Evolutionary conservation across 2,113 vertebrate genomes (phyloP).

Genomic region (Tursiops truncatus): DNA sequence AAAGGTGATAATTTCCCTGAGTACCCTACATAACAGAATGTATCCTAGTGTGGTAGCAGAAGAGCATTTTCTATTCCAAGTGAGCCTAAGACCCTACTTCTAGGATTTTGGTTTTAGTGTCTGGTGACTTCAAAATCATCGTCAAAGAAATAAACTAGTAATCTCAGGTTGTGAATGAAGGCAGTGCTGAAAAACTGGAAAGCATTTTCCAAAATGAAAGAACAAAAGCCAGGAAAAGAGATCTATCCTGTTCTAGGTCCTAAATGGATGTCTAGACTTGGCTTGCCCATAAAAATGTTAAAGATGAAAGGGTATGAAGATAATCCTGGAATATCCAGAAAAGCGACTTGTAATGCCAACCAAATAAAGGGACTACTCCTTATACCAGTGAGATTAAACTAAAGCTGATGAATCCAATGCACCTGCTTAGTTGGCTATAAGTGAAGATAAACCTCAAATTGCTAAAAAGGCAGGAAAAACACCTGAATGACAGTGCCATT

Average conservation of each 20-base stretch:
- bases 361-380: neutral
- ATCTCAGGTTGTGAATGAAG: neutral
- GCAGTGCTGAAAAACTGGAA: neutral
- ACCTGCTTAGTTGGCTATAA: neutral
- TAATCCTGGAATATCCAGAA: neutral
- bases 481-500: neutral
- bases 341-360: neutral
- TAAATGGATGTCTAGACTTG: neutral
- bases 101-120: neutral
- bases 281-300: neutral
- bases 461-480: neutral
- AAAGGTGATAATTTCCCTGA: neutral
- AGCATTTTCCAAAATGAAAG: neutral
- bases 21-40: neutral
- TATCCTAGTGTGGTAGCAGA: neutral
- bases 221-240: neutral
- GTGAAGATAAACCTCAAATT: neutral
- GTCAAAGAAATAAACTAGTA: neutral
- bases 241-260: neutral
- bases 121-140: neutral
- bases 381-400: neutral
- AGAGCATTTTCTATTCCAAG: neutral
- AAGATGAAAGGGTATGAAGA: neutral
- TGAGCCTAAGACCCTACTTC: neutral
- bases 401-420: neutral